These are phyloP conservation scores for Cryptoblepharus egeriae DNA, from an alignment of 2,797 vertebrate species.

Conservation along the genomic window DNA sequence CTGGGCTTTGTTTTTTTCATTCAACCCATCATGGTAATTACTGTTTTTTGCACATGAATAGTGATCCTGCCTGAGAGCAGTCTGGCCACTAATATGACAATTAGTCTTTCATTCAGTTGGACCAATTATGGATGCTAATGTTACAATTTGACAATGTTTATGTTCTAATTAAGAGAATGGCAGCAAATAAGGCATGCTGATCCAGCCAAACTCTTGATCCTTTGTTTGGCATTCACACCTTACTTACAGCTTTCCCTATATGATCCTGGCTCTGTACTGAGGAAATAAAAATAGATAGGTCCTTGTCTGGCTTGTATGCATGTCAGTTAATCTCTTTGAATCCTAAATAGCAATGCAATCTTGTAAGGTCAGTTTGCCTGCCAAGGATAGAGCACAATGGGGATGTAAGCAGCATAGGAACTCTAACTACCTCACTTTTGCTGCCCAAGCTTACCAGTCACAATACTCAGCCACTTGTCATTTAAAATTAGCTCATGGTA, in stretches of 20 bases:
- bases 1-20: slow-evolving; percentile 37
- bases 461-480: slow-evolving; percentile 48
- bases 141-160: slow-evolving; percentile 68
- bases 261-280: slow-evolving; percentile 19
- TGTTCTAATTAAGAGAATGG: slow-evolving; percentile 71
- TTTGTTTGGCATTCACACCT: slow-evolving; percentile 44
- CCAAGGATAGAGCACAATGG: slow-evolving; percentile 63
- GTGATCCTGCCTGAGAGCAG: slow-evolving; percentile 61
- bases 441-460: slow-evolving; percentile 43
- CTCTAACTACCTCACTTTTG: slow-evolving; percentile 63
- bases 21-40: slow-evolving; percentile 64
- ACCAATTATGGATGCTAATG: slow-evolving; percentile 75
- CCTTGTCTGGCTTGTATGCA: slow-evolving; percentile 56
- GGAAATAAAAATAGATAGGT: slow-evolving; percentile 64
- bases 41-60: slow-evolving; percentile 59
- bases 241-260: slow-evolving; percentile 30
- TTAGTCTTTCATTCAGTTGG: slow-evolving; percentile 69
- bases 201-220: slow-evolving; percentile 56
- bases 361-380: slow-evolving; percentile 58
- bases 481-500: slow-evolving; percentile 50
- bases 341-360: slow-evolving; percentile 40
- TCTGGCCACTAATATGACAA: slow-evolving; percentile 69
- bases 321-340: slow-evolving; percentile 44
- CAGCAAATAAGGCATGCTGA: slow-evolving; percentile 57
- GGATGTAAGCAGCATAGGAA: slow-evolving; percentile 52